Evolutionary conservation across 2,113 vertebrate genomes (phyloP).

Genomic region (Chitala chitala): DNA sequence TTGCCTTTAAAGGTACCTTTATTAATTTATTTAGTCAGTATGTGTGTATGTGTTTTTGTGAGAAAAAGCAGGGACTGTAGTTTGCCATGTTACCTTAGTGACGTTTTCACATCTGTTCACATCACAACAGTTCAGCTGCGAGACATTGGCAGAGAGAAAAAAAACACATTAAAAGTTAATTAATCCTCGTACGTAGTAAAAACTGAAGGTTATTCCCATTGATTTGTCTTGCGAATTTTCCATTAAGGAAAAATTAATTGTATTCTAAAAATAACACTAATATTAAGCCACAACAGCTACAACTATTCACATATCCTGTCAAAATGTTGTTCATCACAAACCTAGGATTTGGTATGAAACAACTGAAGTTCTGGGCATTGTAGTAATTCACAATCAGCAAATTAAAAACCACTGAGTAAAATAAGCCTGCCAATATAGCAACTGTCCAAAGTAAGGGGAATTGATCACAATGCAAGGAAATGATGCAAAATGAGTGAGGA

Average conservation of each 20-base stretch:
- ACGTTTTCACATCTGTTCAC: slow-evolving; percentile 31
- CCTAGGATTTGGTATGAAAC: too few relatives aligned
- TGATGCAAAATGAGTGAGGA: too few relatives aligned
- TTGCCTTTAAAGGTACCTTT: background rate
- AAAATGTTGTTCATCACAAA: too few relatives aligned
- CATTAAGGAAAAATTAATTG: too few relatives aligned
- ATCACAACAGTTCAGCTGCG: slow-evolving; percentile 57
- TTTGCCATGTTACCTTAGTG: slow-evolving; percentile 36
- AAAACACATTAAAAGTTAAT: background rate
- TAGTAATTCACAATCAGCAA: background rate
- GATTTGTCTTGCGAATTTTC: too few relatives aligned
- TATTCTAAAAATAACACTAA: too few relatives aligned
- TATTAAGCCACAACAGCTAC: too few relatives aligned
- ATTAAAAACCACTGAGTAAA: background rate
- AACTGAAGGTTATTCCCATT: too few relatives aligned
- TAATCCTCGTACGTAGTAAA: too few relatives aligned
- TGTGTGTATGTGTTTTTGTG: background rate
- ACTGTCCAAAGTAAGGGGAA: background rate
- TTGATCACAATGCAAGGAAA: background rate
- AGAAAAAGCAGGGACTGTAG: background rate
- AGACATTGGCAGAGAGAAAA: background rate
- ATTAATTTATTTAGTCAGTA: too few relatives aligned
- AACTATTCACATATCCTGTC: too few relatives aligned
- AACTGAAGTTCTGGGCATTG: background rate
- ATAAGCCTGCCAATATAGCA: background rate